Conservation (phyloP, 2,113 vertebrate species). For the Gopherus evgoodei region DNA sequence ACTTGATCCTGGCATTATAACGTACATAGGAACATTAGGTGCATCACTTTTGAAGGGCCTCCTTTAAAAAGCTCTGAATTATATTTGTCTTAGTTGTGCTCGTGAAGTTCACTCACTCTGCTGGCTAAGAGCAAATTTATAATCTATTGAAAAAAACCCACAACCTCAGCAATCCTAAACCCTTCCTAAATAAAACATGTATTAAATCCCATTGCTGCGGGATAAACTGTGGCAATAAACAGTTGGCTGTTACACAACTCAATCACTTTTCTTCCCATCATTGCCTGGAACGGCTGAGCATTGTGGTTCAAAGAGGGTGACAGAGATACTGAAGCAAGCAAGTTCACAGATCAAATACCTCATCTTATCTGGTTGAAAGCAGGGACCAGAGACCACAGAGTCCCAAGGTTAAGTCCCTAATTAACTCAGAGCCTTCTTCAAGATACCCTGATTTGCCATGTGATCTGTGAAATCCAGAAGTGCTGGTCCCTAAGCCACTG, state of each 20-base stretch:
- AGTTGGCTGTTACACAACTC: constrained; percentile 51
- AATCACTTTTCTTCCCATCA: constrained; percentile 25
- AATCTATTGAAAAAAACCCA: not conserved
- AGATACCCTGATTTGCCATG: constrained; percentile 32
- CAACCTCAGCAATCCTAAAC: not conserved
- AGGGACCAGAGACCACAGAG: constrained; percentile 17
- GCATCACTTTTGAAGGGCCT: not conserved
- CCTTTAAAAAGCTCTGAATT: not conserved
- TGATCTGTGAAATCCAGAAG: constrained; percentile 17
- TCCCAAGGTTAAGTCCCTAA: constrained; percentile 48
- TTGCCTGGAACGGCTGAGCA: not conserved
- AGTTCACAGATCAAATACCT: constrained; percentile 60
- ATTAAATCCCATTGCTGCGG: constrained; percentile 62
- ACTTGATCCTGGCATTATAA: not conserved
- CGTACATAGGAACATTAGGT: not conserved
- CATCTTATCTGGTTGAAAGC: constrained; percentile 62
- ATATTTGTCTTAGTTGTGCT: not conserved
- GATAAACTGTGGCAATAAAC: constrained; percentile 65
- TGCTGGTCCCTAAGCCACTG: constrained; percentile 19
- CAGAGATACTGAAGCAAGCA: constrained; percentile 49
- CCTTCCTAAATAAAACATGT: constrained; percentile 28
- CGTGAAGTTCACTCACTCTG: not conserved
- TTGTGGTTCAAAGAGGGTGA: constrained; percentile 16
- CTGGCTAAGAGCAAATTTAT: not conserved
- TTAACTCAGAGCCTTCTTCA: constrained; percentile 26